Conservation (phyloP, 2,113 vertebrate species). For the Cacatua alba region DNA sequence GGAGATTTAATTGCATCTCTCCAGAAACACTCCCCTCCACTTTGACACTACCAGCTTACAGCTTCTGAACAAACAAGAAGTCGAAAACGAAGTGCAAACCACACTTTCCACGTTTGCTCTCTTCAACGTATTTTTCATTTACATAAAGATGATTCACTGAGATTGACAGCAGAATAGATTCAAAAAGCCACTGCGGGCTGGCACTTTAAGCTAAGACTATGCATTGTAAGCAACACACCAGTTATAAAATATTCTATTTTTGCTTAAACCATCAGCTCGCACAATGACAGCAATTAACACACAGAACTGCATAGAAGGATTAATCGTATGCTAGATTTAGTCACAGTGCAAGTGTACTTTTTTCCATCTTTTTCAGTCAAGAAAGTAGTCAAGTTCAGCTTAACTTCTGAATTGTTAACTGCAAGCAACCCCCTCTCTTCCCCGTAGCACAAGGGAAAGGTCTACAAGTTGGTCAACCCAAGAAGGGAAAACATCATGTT, state of each 20-base stretch:
- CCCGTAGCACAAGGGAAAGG: background rate
- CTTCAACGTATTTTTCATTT: background rate
- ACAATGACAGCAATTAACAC: conserved; percentile 68
- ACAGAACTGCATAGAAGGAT: conserved; percentile 29
- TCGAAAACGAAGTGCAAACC: background rate
- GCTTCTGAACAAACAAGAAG: background rate
- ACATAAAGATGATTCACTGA: conserved; percentile 29
- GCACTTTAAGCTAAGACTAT: background rate
- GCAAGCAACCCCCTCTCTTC: background rate
- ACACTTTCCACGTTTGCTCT: background rate
- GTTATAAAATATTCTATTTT: conserved; percentile 53
- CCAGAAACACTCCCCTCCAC: background rate
- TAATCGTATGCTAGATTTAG: conserved; percentile 56
- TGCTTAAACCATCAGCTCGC: conserved; percentile 56
- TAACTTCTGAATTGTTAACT: background rate
- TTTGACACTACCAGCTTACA: background rate
- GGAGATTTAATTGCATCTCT: background rate
- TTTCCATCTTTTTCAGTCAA: background rate
- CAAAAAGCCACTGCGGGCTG: conserved; percentile 30
- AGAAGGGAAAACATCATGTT: background rate
- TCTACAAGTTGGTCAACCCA: background rate
- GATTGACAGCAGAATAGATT: conserved; percentile 25
- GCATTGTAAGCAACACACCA: conserved; percentile 42
- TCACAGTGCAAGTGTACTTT: background rate
- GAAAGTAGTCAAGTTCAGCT: background rate